phyloP scores from a whole-genome alignment of 2,797 vertebrate genomes.

The Leptoclinus maculatus region DNA sequence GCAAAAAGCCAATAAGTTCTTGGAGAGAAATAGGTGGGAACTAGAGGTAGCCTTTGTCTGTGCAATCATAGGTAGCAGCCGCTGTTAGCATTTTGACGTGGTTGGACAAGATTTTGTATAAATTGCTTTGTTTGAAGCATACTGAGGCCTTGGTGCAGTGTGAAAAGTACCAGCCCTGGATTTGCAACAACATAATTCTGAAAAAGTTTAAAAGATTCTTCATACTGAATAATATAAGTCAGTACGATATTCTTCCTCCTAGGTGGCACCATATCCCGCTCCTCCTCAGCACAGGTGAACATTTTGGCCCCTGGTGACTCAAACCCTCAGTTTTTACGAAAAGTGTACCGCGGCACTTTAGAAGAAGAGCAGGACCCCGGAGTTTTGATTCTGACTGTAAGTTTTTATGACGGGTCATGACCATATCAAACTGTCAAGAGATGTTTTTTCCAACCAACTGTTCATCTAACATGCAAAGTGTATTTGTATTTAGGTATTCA shows the following conservation, averaged over 20 bases:
- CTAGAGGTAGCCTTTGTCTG: neutral
- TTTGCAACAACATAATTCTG: neutral
- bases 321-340: constrained; percentile 77
- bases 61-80: neutral
- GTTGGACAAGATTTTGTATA: neutral
- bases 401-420: neutral
- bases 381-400: constrained; percentile 73
- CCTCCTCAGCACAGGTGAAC: constrained; percentile 72
- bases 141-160: neutral
- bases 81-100: neutral
- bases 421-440: neutral
- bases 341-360: constrained; percentile 68
- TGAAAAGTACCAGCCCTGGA: neutral
- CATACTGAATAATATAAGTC: neutral
- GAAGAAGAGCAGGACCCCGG: constrained; percentile 75
- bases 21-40: too few relatives aligned
- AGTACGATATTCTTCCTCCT: constrained; percentile 17
- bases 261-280: constrained; percentile 79
- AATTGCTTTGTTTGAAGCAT: neutral
- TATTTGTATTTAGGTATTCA: neutral
- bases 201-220: neutral
- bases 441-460: neutral
- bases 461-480: neutral
- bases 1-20: too few relatives aligned
- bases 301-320: constrained; percentile 79